These are phyloP conservation scores for Ctenosaura bakeri DNA, from an alignment of 2,797 vertebrate genomes.

Conservation along the genomic window DNA sequence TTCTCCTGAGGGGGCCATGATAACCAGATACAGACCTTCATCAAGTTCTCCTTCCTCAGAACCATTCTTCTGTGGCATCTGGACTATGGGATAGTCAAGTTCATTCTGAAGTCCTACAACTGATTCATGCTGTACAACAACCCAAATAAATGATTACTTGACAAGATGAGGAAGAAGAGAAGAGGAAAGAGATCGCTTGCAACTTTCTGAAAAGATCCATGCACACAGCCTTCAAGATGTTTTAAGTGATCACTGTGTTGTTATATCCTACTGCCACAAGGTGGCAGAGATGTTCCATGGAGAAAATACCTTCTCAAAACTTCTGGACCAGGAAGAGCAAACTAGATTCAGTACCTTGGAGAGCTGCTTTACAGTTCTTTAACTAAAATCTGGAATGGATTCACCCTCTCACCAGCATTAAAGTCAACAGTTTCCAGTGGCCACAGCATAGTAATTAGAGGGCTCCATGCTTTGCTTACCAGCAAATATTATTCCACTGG, in stretches of 20 bases:
- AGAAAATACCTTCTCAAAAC: background rate
- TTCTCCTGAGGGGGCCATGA: too few species aligned
- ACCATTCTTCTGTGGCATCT: background rate
- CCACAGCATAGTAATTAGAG: too few species aligned
- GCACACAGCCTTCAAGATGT: background rate
- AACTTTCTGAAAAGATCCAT: background rate
- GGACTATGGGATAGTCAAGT: background rate
- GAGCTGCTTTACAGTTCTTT: too few species aligned
- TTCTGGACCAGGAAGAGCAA: fast-evolving
- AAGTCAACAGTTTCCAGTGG: too few species aligned
- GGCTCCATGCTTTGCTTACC: too few species aligned
- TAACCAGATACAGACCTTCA: too few species aligned
- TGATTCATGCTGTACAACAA: background rate
- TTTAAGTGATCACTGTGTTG: background rate
- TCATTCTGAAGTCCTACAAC: background rate
- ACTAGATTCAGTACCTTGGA: too few species aligned
- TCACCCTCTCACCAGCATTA: too few species aligned
- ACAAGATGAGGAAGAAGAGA: background rate
- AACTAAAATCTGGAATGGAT: too few species aligned
- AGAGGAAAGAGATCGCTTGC: background rate
- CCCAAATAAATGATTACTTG: background rate
- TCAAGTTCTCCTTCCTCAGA: background rate
- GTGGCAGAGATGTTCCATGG: background rate
- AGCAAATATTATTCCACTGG: too few species aligned
- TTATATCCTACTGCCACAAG: background rate